Conservation (phyloP, 2,113 vertebrate genomes). For the Dasypus novemcinctus region DNA sequence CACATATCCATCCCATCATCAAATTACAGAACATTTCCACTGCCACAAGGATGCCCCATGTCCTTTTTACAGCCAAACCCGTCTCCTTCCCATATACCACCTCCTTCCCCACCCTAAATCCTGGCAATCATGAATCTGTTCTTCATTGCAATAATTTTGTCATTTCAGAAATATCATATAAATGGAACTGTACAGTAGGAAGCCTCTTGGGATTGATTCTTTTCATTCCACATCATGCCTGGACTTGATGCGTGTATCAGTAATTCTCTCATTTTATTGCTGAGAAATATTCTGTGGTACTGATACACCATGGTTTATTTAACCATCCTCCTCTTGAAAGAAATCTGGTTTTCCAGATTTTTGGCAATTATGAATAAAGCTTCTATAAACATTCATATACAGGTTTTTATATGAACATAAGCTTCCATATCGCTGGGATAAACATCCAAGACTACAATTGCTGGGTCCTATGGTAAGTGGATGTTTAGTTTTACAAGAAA, state of each 20-base stretch:
- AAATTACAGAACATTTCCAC: neutral
- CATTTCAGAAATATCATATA: neutral
- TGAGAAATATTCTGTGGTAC: neutral
- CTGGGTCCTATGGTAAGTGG: neutral
- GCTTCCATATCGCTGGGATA: neutral
- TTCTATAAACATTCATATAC: neutral
- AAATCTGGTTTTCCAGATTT: neutral
- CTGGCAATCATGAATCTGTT: neutral
- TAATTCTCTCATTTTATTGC: neutral
- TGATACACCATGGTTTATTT: neutral
- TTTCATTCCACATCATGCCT: neutral
- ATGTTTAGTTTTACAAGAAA: neutral
- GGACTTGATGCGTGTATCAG: neutral
- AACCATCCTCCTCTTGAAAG: neutral
- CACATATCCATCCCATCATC: neutral
- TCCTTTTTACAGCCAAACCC: neutral
- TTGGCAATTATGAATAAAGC: neutral
- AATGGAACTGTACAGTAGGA: neutral
- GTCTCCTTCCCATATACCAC: neutral
- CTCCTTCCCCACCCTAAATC: neutral
- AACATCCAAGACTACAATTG: too few relatives aligned
- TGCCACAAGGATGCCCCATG: neutral
- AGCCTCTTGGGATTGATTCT: neutral
- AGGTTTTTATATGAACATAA: neutral
- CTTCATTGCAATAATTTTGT: neutral